Evolutionary conservation across 30 jellyfish, hydroid and myxozoan species (phyloP).

Genomic region (Catostylus mosaicus): DNA sequence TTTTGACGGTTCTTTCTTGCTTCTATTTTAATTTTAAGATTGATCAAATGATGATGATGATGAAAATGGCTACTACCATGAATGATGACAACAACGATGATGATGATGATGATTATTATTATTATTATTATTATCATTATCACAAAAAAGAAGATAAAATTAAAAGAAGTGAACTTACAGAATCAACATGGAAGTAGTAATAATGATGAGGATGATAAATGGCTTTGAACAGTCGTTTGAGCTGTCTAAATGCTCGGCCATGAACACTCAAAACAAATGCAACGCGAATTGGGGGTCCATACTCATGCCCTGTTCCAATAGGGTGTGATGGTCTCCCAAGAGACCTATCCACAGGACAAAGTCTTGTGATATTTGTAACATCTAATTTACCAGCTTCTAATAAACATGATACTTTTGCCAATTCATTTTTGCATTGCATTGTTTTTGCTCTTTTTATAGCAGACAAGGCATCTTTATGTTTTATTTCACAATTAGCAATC

Average conservation of each 20-base stretch:
- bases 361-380: slow-evolving; percentile 77
- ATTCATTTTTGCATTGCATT: slow-evolving; percentile 73
- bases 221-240: slow-evolving; percentile 88
- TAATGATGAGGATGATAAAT: slow-evolving; percentile 88
- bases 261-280: slow-evolving; percentile 85
- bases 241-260: slow-evolving; percentile 94
- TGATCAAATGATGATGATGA: too few species aligned
- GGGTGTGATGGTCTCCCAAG: slow-evolving; percentile 96
- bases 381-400: slow-evolving; percentile 69
- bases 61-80: too few species aligned
- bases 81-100: not conserved
- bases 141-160: too few species aligned
- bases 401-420: slow-evolving; percentile 71
- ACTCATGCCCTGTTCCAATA: slow-evolving; percentile 72
- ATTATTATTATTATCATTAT: not conserved
- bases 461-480: slow-evolving; percentile 96
- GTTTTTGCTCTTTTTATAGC: slow-evolving; percentile 89
- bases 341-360: slow-evolving; percentile 85
- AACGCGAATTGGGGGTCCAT: slow-evolving; percentile 92
- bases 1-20: too few species aligned
- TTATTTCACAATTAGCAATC: slow-evolving; percentile 53
- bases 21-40: too few species aligned
- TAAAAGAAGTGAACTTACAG: slow-evolving; percentile 83
- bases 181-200: slow-evolving; percentile 95
- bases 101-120: too few species aligned